phyloP scores from a whole-genome alignment of 2,113 vertebrate genomes.

The Hepsetus odoe region DNA sequence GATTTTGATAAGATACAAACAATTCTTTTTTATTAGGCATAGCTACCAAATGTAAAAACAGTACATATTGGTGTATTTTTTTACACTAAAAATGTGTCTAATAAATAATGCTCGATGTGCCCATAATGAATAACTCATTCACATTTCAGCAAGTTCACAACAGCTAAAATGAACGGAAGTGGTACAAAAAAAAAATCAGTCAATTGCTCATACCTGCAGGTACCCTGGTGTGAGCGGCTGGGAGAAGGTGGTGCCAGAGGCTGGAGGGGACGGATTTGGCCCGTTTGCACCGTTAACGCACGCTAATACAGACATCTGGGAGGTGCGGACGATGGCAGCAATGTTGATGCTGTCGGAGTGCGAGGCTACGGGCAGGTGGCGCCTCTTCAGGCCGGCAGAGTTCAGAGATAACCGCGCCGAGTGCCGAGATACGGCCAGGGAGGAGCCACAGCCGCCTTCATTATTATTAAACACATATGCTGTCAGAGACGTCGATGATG shows the following conservation, averaged over 20 bases:
- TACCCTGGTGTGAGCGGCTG: conserved; percentile 18
- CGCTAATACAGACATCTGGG: conserved; percentile 87
- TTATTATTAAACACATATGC: conserved; percentile 90
- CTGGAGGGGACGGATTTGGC: conserved; percentile 75
- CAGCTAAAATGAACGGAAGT: too few relatives aligned
- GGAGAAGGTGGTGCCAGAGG: conserved; percentile 70
- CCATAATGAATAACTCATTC: too few relatives aligned
- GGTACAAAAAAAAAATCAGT: not conserved
- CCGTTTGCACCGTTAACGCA: conserved; percentile 82
- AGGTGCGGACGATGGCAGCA: conserved; percentile 84
- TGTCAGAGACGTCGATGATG: conserved; percentile 76
- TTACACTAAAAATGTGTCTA: too few relatives aligned
- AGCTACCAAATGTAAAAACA: too few relatives aligned
- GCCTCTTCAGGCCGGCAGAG: conserved; percentile 81
- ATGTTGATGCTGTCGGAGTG: conserved; percentile 81
- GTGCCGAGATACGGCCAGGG: conserved; percentile 79
- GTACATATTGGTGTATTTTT: too few relatives aligned
- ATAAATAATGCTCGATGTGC: too few relatives aligned
- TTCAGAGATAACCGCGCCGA: conserved; percentile 81
- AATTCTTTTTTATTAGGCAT: too few relatives aligned
- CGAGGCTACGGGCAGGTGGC: conserved; percentile 80
- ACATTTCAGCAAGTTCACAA: too few relatives aligned
- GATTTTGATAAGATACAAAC: too few relatives aligned
- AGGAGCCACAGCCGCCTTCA: conserved; percentile 81
- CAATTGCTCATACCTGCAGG: not conserved